Conservation (phyloP, 2,888 invertebrate genomes). For the Dolichopus griseipennis region DNA sequence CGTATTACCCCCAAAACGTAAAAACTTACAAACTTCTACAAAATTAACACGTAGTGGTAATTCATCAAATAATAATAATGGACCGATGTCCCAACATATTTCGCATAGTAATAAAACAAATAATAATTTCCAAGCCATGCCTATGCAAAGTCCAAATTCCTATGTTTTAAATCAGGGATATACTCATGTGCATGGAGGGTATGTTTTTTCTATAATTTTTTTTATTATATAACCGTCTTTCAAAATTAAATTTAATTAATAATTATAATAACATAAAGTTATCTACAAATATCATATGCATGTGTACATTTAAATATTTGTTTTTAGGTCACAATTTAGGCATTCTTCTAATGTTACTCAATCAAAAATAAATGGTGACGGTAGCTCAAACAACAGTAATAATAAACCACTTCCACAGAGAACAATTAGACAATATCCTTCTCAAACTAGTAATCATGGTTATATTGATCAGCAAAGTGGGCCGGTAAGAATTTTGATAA, state of each 20-base stretch:
- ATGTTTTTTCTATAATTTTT: not conserved
- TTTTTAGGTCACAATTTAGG: constrained; percentile 28
- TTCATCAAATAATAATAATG: constrained; percentile 39
- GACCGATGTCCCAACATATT: constrained; percentile 23
- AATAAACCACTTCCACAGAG: constrained; percentile 38
- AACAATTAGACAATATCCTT: constrained; percentile 35
- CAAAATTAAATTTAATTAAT: too few relatives aligned
- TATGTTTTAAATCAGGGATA: constrained; percentile 25
- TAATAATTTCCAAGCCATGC: constrained; percentile 26
- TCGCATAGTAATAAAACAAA: constrained; percentile 23
- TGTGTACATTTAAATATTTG: constrained; percentile 2
- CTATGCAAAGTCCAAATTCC: constrained; percentile 27
- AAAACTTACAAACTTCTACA: constrained; percentile 50
- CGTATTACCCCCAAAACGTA: constrained; percentile 71
- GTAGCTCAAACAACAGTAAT: constrained; percentile 26
- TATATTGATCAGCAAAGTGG: constrained; percentile 29
- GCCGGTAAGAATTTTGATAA: constrained; percentile 21
- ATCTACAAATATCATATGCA: not conserved
- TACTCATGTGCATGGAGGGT: constrained; percentile 26
- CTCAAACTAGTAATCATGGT: constrained; percentile 30
- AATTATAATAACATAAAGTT: not conserved
- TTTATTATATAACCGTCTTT: not conserved
- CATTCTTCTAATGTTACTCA: constrained; percentile 31
- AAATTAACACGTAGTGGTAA: constrained; percentile 59
- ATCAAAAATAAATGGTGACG: constrained; percentile 40